Percentiles rank a stretch among this genome's conserved stretches.
phyloP scores from a whole-genome alignment of 2,797 vertebrate genomes.

The Ciconia nigra region DNA sequence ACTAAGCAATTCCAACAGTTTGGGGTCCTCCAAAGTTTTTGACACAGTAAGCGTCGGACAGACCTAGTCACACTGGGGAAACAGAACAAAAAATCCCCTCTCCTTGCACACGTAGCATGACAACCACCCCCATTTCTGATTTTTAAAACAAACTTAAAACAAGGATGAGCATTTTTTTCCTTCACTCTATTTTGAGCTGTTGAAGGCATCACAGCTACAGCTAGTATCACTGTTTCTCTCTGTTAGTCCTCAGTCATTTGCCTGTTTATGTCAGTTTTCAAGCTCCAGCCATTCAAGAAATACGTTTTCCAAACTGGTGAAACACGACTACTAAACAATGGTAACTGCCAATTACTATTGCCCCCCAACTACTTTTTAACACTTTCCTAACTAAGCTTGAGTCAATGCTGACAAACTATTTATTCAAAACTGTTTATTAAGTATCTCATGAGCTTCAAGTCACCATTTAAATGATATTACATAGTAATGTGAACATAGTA shows the following conservation, averaged over 20 bases:
- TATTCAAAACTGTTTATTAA: not conserved
- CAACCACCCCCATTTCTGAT: not conserved
- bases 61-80: not conserved
- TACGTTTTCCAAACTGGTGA: not conserved
- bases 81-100: not conserved
- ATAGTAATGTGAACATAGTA: not conserved
- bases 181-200: not conserved
- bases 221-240: not conserved
- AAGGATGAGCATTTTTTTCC: not conserved
- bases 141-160: not conserved
- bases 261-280: not conserved
- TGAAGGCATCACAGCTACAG: not conserved
- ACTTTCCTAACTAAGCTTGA: not conserved
- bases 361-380: not conserved
- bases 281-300: not conserved
- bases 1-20: not conserved
- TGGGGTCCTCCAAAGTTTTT: not conserved
- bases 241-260: not conserved
- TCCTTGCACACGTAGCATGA: not conserved
- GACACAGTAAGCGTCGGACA: not conserved
- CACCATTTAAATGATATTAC: not conserved
- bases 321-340: not conserved
- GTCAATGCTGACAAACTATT: not conserved
- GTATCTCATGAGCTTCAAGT: not conserved
- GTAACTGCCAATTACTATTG: not conserved